Conservation (phyloP, 1,140 invertebrate genomes). For the Zaprionus capensis region DNA sequence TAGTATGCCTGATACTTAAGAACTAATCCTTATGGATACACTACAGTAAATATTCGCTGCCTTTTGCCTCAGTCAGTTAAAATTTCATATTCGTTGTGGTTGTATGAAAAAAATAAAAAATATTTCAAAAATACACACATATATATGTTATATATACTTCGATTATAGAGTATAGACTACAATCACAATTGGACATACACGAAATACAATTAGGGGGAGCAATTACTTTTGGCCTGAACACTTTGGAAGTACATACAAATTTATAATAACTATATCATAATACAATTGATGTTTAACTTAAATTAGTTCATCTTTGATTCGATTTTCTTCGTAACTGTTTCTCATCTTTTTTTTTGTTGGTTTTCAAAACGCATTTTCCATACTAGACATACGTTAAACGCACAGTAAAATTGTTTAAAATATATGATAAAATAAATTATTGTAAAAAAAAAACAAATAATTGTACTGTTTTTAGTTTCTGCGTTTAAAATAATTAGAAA, state of each 20-base stretch:
- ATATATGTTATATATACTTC: conserved; percentile 25
- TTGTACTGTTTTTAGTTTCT: conserved; percentile 77
- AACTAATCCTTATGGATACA: conserved; percentile 38
- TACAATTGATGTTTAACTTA: conserved; percentile 48
- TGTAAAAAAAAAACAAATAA: conserved; percentile 48
- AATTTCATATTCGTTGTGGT: conserved; percentile 70
- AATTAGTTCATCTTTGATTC: conserved; percentile 22
- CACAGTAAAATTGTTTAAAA: conserved; percentile 32
- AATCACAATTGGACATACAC: conserved; percentile 44
- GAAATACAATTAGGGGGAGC: conserved; percentile 42
- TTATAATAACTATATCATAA: conserved; percentile 61
- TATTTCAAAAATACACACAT: conserved; percentile 14
- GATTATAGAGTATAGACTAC: conserved; percentile 42
- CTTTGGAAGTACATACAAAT: conserved; percentile 69
- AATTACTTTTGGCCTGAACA: conserved; percentile 78
- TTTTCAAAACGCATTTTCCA: conserved; percentile 38
- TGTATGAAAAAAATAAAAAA: conserved; percentile 5
- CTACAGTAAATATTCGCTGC: conserved; percentile 64
- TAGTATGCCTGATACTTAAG: conserved; percentile 42
- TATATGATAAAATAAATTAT: conserved; percentile 45
- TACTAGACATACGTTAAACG: conserved; percentile 51
- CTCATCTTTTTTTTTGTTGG: conserved; percentile 34
- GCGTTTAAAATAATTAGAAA: conserved; percentile 40
- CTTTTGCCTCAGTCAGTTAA: conserved; percentile 68
- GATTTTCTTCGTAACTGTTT: conserved; percentile 3